Evolutionary conservation across 37 sponge, comb jelly and placozoan genomes (phyloP), one percentile per base, ranked within the genome.

Genomic region (Diacarnus erythraeanus): DNA sequence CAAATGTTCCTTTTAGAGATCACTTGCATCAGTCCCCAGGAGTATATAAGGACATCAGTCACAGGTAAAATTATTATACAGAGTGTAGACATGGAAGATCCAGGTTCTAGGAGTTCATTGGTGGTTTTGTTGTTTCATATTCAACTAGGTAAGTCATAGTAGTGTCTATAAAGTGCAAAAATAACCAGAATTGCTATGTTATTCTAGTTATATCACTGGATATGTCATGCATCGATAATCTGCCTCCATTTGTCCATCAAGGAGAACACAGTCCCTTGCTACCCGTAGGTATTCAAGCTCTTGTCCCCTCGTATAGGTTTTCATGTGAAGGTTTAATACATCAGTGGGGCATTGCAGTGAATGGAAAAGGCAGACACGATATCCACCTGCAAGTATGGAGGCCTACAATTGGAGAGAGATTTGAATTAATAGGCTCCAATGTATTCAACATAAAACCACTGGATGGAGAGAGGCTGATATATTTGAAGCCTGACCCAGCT

Each of bases 351-450:
- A 22, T 76, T 10, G 60, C 77, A 21, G 30, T 42, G 17, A 27
- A 61, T 15, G 17, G 42, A 17, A 60, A 63, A 57, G 77, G 77
- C 59, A 38, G 57, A 8, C 57, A 51, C 20, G 1, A 10, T 23
- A 29, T 74, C 21, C 34, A 51, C 36, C 6, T 74, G 27, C 75
- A 74, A 56, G 54, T 74, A 26, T 74, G 75, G 75, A 74, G 75
- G 26, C 71, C 71, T 2, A 34, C 34, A 5, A 30, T 30, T 18
- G 3, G 3, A 65, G 75, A 57, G 1, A 34, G 36, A 8, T 74
- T 29, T 31, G 23, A 23, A 20, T 22, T 57, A 18, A 58, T 74
- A 15, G 75, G 75, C 2, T 4, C 36, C 30, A 74, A 74, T 30
- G 23, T 56, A 23, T 56, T 74, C 57, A 8, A 74, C 58, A 2